Conservation (phyloP, 2,888 invertebrate species). For the Argyra leucocephala region DNA sequence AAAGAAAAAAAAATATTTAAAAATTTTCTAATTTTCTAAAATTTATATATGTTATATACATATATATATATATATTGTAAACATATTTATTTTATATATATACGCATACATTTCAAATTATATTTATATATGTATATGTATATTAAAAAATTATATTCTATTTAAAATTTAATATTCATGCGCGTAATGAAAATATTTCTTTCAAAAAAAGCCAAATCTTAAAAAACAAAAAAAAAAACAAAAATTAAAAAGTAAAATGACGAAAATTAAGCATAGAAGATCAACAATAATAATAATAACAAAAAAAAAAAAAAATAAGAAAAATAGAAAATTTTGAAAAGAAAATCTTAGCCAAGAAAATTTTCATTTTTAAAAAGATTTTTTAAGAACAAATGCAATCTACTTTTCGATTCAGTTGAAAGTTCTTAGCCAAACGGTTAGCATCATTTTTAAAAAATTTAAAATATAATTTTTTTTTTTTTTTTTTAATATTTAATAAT, state of each 20-base stretch:
- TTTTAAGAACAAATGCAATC: conserved; percentile 8
- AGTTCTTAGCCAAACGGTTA: conserved; percentile 24
- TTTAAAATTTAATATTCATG: conserved; percentile 6
- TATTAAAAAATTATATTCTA: background rate
- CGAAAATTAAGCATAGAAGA: background rate
- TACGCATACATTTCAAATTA: background rate
- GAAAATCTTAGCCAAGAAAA: background rate
- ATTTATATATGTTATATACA: background rate
- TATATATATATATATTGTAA: background rate
- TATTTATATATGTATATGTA: background rate
- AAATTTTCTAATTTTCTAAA: no score
- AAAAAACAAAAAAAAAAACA: background rate
- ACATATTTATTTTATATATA: background rate
- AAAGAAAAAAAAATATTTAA: background rate
- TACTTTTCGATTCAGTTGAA: conserved; percentile 21
- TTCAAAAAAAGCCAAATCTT: background rate
- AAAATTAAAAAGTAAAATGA: background rate
- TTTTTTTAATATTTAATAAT: background rate
- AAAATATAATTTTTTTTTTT: conserved; percentile 11
- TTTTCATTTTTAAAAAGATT: background rate
- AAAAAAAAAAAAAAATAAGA: conserved; percentile 8
- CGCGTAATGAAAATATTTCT: conserved; percentile 3
- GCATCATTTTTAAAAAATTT: conserved; percentile 18
- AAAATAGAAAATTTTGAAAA: background rate
- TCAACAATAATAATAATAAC: background rate